phyloP scores from a whole-genome alignment of 2,113 vertebrate species.

The Aix galericulata region DNA sequence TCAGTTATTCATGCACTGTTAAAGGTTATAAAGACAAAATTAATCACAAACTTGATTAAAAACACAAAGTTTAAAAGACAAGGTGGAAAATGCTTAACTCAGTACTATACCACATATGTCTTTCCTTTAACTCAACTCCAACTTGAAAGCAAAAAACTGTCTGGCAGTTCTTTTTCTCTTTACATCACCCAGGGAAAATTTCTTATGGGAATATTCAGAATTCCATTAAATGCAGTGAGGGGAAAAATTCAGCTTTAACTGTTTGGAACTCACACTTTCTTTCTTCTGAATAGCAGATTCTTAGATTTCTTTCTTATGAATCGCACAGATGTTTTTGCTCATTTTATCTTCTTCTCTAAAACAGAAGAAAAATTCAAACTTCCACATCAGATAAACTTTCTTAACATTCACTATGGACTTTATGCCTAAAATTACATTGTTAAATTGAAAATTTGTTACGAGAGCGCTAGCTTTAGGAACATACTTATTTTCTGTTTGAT shows the following conservation, averaged over 20 bases:
- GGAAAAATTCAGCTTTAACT: background rate
- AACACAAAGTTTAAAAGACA: background rate
- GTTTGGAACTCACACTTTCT: background rate
- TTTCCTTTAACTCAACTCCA: background rate
- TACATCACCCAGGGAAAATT: background rate
- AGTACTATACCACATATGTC: background rate
- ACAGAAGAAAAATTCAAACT: background rate
- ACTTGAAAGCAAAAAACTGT: background rate
- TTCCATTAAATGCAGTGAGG: background rate
- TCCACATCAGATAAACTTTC: background rate
- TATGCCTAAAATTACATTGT: background rate
- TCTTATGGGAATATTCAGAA: background rate
- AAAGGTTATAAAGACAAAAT: background rate
- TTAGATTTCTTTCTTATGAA: background rate
- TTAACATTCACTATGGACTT: background rate
- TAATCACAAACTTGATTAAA: background rate
- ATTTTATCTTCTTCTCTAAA: background rate
- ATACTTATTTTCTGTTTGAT: rapidly evolving
- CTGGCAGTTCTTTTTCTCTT: background rate
- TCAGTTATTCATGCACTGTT: background rate
- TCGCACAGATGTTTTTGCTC: rapidly evolving
- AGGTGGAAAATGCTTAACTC: background rate
- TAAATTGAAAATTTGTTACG: background rate
- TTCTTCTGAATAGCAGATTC: background rate
- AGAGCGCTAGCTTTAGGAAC: background rate